Percentiles rank a stretch among this genome's conserved stretches.
Evolutionary conservation across 2,113 vertebrate genomes (phyloP).

Genomic region (Montifringilla adamsi): DNA sequence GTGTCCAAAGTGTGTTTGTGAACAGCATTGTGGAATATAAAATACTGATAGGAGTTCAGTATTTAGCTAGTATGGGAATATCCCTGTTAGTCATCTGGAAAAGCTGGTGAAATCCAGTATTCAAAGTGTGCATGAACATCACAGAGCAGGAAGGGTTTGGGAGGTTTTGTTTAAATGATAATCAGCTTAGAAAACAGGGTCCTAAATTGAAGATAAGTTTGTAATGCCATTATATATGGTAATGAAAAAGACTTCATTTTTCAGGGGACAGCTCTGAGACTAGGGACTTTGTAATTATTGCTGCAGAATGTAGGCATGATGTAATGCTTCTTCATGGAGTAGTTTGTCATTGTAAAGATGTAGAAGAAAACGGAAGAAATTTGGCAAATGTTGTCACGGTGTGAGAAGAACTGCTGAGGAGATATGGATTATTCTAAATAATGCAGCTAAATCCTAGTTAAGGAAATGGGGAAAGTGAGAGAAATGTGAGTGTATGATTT

Average conservation of each 20-base stretch:
- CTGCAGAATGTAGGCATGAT: neutral
- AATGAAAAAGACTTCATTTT: neutral
- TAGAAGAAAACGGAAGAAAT: neutral
- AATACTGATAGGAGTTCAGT: neutral
- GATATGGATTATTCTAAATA: neutral
- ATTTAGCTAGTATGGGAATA: neutral
- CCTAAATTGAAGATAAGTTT: neutral
- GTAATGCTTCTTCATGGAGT: neutral
- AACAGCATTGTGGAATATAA: neutral
- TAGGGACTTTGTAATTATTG: neutral
- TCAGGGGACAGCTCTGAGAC: neutral
- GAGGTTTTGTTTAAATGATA: neutral
- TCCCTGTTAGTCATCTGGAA: neutral
- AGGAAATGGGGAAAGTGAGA: neutral
- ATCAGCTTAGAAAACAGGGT: neutral
- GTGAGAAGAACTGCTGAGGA: neutral
- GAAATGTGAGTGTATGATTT: neutral
- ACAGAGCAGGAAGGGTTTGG: neutral
- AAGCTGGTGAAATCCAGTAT: neutral
- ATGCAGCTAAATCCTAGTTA: neutral
- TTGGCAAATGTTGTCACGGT: neutral
- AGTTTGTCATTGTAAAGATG: neutral
- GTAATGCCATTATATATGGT: neutral
- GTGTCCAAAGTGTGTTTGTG: neutral
- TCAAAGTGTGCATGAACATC: fast-evolving